Evolutionary conservation across 2,113 vertebrate species (phyloP).

Genomic region (Forbesichthys agassizii): DNA sequence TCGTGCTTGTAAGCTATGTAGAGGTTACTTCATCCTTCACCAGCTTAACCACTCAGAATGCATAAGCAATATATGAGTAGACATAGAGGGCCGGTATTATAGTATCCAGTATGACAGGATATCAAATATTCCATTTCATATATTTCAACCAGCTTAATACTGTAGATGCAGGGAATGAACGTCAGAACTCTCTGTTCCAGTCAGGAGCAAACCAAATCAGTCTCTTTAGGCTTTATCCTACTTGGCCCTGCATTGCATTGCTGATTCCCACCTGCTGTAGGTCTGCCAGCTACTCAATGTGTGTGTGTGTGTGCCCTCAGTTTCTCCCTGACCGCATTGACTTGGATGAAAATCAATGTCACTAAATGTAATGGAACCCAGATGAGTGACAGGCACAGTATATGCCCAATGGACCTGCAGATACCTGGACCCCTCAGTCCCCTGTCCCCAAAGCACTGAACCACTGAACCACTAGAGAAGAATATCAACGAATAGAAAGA

Average conservation of each 20-base stretch:
- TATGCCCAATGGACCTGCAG: constrained; percentile 17
- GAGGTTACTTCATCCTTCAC: neutral
- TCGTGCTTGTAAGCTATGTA: no score
- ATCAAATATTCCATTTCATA: no score
- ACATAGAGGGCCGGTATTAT: neutral
- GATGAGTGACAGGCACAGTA: neutral
- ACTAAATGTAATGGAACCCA: constrained; percentile 2
- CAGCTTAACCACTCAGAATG: neutral
- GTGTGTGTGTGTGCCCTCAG: constrained; percentile 10
- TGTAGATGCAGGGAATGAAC: neutral
- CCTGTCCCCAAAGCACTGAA: constrained; percentile 3
- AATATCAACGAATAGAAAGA: neutral
- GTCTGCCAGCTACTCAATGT: neutral
- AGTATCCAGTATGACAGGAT: neutral
- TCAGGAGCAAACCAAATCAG: neutral
- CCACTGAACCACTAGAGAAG: neutral
- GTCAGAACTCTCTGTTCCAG: neutral
- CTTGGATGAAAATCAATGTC: constrained; percentile 15
- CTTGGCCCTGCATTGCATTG: neutral
- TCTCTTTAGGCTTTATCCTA: neutral
- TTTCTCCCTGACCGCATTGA: constrained; percentile 23
- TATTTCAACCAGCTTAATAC: neutral
- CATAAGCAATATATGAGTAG: neutral
- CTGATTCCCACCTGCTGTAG: constrained; percentile 36
- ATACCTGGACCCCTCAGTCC: constrained; percentile 18